Base-by-base conservation (phyloP, 2,113 vertebrate species). In the Dermatemys mawii region DNA sequence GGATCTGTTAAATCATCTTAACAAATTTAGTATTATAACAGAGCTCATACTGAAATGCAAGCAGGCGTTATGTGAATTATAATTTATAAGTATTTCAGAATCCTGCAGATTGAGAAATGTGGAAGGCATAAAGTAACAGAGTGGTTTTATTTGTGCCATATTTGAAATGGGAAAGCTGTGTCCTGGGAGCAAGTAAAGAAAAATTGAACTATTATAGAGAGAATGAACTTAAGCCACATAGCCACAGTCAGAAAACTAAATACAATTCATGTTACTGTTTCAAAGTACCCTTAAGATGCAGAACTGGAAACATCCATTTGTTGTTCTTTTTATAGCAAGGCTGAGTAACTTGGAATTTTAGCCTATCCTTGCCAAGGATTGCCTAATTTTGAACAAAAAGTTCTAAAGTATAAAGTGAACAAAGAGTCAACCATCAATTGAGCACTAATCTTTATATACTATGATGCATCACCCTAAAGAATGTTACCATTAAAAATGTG, bases 361-460 rank as follows among this genome's bases (percentile, higher is more conserved):
- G 90, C 70, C 67, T 81, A 75, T 95, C 94, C 95, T 87, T 98
- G 95, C 97, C 97, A 97, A 95, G 78, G 96, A 81, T 97, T 94
- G 97, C 97, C 98, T 96, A 94, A 92, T 95, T 97, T 97, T 1
- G 84, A 93, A 97, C 97, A 96, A 93, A 97, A 97, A 97, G 95
- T 92, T 96, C 96, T 97, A 96, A 86, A 2, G 96, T 97, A 95
- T 95, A 97, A 97, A 24, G 57, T 93, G 88, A 97, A 97, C 88
- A 97, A 97, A 97, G 96, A 90, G 84, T 96, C 96, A 94, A 57
- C 96, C 91, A 93, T 98, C 97, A 94, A 87, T 94, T 97, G 97
- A 98, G 97, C 94, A 97, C 94, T 98, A 98, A 98, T 97, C 98
- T 98, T 98, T 97, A 97, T 97, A 93, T 97, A 97, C 94, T 97